Percentiles rank a stretch among this genome's conserved stretches.
phyloP scores from a whole-genome alignment of 37 sponge, comb jelly and placozoan genomes.

The Diacarnus erythraeanus region DNA sequence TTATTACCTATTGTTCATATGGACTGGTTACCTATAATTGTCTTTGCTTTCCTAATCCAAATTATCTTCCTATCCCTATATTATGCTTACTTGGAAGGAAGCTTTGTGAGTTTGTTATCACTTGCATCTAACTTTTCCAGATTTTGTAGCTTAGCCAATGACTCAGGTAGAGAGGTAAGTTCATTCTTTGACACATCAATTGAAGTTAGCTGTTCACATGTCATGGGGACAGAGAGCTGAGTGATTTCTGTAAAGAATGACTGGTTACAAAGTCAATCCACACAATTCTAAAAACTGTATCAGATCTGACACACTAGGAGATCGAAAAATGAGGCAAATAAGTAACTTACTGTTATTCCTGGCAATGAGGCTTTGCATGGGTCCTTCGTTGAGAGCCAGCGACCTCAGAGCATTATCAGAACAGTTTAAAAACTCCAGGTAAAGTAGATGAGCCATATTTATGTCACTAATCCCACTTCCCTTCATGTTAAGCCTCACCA shows the following conservation, averaged over 20 bases:
- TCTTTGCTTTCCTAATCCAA: no score
- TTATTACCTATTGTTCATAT: no score
- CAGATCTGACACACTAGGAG: not conserved
- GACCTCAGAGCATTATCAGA: conserved; percentile 37
- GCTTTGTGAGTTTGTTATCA: conserved; percentile 60
- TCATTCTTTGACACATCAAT: conserved; percentile 67
- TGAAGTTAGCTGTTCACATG: conserved; percentile 28
- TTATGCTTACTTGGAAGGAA: conserved; percentile 43
- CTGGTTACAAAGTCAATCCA: not conserved
- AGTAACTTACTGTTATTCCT: conserved; percentile 68
- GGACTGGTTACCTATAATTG: no score
- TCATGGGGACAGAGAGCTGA: conserved; percentile 15
- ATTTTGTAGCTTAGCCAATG: conserved; percentile 30
- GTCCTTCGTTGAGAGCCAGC: conserved; percentile 50
- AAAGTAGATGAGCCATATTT: conserved; percentile 15
- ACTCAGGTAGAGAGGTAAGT: conserved; percentile 62
- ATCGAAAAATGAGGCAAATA: not conserved
- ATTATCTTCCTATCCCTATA: no score
- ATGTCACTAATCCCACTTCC: conserved; percentile 47
- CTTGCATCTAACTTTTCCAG: conserved; percentile 64
- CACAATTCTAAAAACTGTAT: no score
- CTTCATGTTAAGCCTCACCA: conserved; percentile 53
- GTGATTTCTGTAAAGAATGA: conserved; percentile 30
- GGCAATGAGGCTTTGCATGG: conserved; percentile 47
- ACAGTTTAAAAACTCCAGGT: conserved; percentile 43